phyloP scores from a whole-genome alignment of 1,140 invertebrate species.

The Cyclina sinensis region DNA sequence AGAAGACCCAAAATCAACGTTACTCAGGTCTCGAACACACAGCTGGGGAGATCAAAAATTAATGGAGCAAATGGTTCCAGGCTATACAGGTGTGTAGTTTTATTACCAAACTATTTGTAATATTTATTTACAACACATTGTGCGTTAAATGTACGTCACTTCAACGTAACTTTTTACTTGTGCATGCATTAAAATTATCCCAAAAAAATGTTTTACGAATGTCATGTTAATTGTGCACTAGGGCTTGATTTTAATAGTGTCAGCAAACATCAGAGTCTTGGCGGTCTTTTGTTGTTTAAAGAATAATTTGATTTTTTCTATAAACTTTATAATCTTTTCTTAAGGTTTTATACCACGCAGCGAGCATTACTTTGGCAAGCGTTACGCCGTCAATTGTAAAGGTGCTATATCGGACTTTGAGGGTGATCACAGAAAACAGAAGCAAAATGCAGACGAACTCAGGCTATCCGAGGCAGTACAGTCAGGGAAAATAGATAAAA shows the following conservation, averaged over 20 bases:
- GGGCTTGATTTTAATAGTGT: too few species aligned
- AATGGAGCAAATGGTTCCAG: slow-evolving; percentile 81
- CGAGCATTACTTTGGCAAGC: slow-evolving; percentile 80
- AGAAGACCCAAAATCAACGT: slow-evolving; percentile 45
- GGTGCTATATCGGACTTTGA: slow-evolving; percentile 81
- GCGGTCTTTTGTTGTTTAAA: too few species aligned
- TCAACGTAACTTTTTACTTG: too few species aligned
- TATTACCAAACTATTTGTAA: too few species aligned
- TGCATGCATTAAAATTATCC: too few species aligned
- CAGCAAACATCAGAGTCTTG: too few species aligned
- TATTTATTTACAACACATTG: too few species aligned
- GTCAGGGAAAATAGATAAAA: slow-evolving; percentile 64
- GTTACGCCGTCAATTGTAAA: slow-evolving; percentile 78
- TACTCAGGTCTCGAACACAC: slow-evolving; percentile 72
- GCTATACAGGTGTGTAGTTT: slow-evolving; percentile 80
- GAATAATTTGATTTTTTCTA: too few species aligned
- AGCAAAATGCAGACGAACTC: slow-evolving; percentile 74
- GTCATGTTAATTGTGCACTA: too few species aligned
- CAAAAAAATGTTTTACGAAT: too few species aligned
- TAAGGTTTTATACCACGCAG: slow-evolving; percentile 81
- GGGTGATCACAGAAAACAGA: slow-evolving; percentile 70
- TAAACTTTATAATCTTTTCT: too few species aligned
- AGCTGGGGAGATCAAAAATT: slow-evolving; percentile 82
- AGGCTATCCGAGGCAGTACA: slow-evolving; percentile 68
- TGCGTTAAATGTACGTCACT: too few species aligned